Evolutionary conservation across 1,140 invertebrate species (phyloP).

Genomic region (Plectus sambesii): DNA sequence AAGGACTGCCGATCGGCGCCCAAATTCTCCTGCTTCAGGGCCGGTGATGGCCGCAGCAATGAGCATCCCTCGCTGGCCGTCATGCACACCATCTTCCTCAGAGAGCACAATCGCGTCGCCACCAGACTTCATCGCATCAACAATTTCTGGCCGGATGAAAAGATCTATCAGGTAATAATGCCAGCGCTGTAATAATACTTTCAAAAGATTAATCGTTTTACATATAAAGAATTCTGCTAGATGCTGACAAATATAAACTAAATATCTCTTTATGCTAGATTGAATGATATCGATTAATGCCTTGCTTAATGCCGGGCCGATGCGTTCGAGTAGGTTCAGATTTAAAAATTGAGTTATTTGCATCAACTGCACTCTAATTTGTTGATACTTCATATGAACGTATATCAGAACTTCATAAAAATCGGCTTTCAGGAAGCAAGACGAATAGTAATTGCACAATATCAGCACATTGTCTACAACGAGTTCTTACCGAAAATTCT

Average conservation of each 20-base stretch:
- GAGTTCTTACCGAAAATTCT: slow-evolving; percentile 72
- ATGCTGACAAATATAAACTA: too few relatives aligned
- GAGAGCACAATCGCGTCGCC: slow-evolving; percentile 68
- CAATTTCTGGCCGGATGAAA: slow-evolving; percentile 47
- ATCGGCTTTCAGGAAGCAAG: slow-evolving; percentile 60
- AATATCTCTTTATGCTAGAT: too few relatives aligned
- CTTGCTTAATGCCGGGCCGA: too few relatives aligned
- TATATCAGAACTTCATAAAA: too few relatives aligned
- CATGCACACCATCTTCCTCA: slow-evolving; percentile 56
- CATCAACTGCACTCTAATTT: too few relatives aligned
- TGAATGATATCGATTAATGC: too few relatives aligned
- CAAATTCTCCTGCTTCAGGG: slow-evolving; percentile 40
- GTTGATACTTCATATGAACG: too few relatives aligned
- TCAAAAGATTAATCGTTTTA: slow-evolving; percentile 44
- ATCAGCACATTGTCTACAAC: slow-evolving; percentile 73
- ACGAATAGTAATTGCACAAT: slow-evolving; percentile 66
- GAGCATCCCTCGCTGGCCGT: slow-evolving; percentile 67
- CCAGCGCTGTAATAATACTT: neutral
- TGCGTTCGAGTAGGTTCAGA: too few relatives aligned
- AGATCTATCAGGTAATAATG: slow-evolving; percentile 28
- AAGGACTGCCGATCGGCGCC: slow-evolving; percentile 39
- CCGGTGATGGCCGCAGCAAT: slow-evolving; percentile 81
- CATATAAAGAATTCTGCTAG: too few relatives aligned
- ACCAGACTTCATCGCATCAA: slow-evolving; percentile 56
- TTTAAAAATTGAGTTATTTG: too few relatives aligned